phyloP scores from a whole-genome alignment of 2,113 vertebrate species.

The Xiphophorus maculatus region DNA sequence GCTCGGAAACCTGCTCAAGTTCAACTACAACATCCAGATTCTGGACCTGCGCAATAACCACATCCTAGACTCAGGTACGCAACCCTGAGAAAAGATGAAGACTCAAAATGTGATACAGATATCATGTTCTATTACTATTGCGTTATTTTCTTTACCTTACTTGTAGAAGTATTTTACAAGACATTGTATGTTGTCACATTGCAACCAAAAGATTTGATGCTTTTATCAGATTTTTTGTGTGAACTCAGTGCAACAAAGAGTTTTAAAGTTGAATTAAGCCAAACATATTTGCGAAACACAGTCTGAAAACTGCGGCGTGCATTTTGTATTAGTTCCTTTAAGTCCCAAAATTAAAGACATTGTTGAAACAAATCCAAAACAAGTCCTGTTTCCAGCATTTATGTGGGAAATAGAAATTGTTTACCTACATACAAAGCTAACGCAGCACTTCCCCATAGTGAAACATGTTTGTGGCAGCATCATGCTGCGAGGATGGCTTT shows the following conservation, averaged over 20 bases:
- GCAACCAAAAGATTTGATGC: neutral
- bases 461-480: no score
- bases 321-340: neutral
- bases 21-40: slow-evolving; percentile 94
- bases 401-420: no score
- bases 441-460: no score
- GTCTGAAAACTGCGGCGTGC: neutral
- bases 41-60: slow-evolving; percentile 94
- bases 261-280: no score
- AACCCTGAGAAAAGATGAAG: neutral
- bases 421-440: no score
- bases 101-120: neutral
- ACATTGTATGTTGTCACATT: neutral
- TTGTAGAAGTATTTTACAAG: neutral
- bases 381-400: no score
- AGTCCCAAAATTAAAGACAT: neutral
- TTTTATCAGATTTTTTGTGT: neutral
- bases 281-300: neutral
- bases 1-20: slow-evolving; percentile 93
- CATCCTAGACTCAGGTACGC: slow-evolving; percentile 90
- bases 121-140: neutral
- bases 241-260: neutral
- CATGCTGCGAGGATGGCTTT: no score
- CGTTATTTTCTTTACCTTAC: neutral
- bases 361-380: no score